phyloP scores from a whole-genome alignment of 2,113 vertebrate genomes.

The Loxodonta africana region DNA sequence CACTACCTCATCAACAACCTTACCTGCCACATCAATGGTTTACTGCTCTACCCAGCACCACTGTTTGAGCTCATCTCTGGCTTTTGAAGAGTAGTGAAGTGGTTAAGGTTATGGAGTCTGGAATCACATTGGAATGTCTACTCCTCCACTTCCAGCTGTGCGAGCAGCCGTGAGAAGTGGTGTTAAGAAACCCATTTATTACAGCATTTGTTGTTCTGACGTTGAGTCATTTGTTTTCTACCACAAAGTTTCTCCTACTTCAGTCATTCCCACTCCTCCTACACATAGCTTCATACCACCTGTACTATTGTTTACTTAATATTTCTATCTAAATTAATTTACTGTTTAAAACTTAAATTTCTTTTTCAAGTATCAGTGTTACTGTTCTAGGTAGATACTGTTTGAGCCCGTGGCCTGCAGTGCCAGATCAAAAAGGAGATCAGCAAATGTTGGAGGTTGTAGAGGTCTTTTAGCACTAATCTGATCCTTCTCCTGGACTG shows the following conservation, averaged over 20 bases:
- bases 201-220: background rate
- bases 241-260: conserved; percentile 20
- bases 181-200: background rate
- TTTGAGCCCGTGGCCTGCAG: background rate
- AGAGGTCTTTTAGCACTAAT: background rate
- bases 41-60: background rate
- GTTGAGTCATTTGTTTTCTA: background rate
- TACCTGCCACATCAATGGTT: background rate
- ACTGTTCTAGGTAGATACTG: background rate
- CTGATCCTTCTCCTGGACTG: background rate
- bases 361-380: background rate
- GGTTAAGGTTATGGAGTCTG: background rate
- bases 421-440: background rate
- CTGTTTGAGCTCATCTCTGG: background rate
- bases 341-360: conserved; percentile 20
- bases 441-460: background rate
- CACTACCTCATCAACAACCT: background rate
- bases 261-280: background rate
- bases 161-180: background rate
- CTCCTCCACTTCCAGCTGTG: background rate
- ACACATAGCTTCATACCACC: background rate
- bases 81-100: background rate
- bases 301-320: background rate
- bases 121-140: background rate
- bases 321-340: conserved; percentile 24